phyloP scores from a whole-genome alignment of 2,113 vertebrate species.

The Talpa occidentalis region DNA sequence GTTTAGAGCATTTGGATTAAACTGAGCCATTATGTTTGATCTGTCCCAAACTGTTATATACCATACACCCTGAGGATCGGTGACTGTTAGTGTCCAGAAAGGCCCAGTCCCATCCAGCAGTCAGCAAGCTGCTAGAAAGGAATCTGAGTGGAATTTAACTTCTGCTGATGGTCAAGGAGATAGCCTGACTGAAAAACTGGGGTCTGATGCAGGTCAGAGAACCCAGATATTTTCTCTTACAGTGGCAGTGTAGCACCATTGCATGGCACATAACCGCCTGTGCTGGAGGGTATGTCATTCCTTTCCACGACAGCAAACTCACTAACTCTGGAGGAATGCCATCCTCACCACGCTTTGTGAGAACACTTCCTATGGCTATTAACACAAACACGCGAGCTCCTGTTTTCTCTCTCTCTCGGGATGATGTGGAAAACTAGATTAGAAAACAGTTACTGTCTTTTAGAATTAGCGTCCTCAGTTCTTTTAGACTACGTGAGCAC shows the following conservation, averaged over 20 bases:
- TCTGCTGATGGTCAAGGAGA: neutral
- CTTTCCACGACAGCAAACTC: neutral
- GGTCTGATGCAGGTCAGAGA: neutral
- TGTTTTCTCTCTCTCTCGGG: neutral
- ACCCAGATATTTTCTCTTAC: neutral
- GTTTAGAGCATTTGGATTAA: constrained; percentile 42
- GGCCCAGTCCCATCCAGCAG: neutral
- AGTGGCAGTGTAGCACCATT: neutral
- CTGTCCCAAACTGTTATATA: neutral
- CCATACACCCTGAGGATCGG: neutral
- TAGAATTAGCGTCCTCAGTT: neutral
- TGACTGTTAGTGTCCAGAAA: neutral
- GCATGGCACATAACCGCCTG: neutral
- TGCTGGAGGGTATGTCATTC: neutral
- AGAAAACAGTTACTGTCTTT: neutral
- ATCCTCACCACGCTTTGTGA: neutral
- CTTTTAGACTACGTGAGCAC: neutral
- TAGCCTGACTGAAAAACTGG: neutral
- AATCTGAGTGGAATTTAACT: neutral
- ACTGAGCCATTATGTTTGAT: neutral
- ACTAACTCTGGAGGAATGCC: neutral
- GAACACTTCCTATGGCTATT: neutral
- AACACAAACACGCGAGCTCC: neutral
- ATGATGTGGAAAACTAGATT: neutral
- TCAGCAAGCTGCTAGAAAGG: neutral